Base-by-base conservation (phyloP, 2,888 invertebrate genomes). In the Pimpla rufipes region DNA sequence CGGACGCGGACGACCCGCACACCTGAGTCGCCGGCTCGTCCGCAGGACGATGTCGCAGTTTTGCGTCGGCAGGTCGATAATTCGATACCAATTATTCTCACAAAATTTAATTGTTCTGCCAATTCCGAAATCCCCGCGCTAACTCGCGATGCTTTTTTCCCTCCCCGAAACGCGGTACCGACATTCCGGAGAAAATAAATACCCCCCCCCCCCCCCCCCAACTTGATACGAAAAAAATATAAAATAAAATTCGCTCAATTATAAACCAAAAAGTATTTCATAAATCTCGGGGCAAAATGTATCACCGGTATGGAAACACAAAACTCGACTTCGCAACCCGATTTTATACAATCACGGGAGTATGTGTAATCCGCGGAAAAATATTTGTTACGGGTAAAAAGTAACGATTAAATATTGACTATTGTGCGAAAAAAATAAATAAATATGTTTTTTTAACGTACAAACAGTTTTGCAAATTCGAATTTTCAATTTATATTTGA, bases 71-170 rank as follows among this genome's bases (percentile, higher is more conserved):
- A 40, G 42, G 68, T 75, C 79, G 70, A 74, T 70, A 68, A 79
- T 82, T 82, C 78, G 62, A 71, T 75, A 79, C 64, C 83, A 79
- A 83, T 75, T 83, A 75, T 79, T 83, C 75, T 70, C 64, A 8
- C 29, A n/a, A 45, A 66, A 82, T 79, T 82, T 42, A 70, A 82
- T 82, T 70, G 68, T 75, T 35, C 16, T 21, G 62, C 47, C 78
- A 73, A 78, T 75, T 75, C 45, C 42, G 21, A 75, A 79, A 67
- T 29, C 64, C 21, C 55, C 57, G 64, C 74, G 45, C 45, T 16
- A 23, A 57, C 16, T 40, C 64, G 29, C 59, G 16, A n/a, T 29
- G n/a, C 35, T 18, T 1, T 62, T 37, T n/a, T 16, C 18, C 37
- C 16, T 40, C n/a, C n/a, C 10, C 0, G 6, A n/a, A 18, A 52